Percentiles rank a stretch among this genome's conserved stretches.
Conservation (phyloP, 2,888 invertebrate species). For the Dryobota labecula region DNA sequence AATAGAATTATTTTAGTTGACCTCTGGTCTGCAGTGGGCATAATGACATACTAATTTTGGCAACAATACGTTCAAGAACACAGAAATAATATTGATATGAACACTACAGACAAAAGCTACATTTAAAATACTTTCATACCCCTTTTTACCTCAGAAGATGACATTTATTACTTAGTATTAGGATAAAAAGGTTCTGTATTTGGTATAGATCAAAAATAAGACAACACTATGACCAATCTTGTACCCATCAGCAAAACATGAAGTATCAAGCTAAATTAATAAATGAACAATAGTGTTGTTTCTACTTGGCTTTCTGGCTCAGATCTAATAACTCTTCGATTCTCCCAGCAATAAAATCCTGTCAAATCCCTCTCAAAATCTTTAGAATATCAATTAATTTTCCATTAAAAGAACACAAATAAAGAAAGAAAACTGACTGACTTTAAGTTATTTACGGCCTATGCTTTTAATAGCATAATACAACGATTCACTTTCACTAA, state of each 20-base stretch:
- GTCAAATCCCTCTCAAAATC: neutral
- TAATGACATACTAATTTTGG: neutral
- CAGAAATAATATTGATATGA: neutral
- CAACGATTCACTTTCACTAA: constrained; percentile 25
- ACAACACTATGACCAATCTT: neutral
- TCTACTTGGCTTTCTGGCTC: neutral
- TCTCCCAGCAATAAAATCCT: neutral
- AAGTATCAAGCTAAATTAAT: neutral
- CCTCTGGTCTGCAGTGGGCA: neutral
- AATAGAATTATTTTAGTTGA: neutral
- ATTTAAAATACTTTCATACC: neutral
- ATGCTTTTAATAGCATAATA: neutral
- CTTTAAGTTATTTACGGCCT: neutral
- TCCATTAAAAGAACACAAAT: neutral
- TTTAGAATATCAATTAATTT: neutral
- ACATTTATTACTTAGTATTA: too few species aligned
- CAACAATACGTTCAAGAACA: neutral
- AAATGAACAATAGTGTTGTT: neutral
- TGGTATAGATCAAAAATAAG: neutral
- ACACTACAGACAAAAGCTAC: neutral
- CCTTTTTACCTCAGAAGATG: neutral
- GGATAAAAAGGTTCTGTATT: neutral
- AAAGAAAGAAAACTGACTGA: too few species aligned
- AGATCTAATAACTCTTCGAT: neutral
- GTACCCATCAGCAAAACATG: neutral